Percentiles rank a stretch among this genome's conserved stretches.
Evolutionary conservation across 2,113 vertebrate species (phyloP).

Genomic region (Anarrhichthys ocellatus): DNA sequence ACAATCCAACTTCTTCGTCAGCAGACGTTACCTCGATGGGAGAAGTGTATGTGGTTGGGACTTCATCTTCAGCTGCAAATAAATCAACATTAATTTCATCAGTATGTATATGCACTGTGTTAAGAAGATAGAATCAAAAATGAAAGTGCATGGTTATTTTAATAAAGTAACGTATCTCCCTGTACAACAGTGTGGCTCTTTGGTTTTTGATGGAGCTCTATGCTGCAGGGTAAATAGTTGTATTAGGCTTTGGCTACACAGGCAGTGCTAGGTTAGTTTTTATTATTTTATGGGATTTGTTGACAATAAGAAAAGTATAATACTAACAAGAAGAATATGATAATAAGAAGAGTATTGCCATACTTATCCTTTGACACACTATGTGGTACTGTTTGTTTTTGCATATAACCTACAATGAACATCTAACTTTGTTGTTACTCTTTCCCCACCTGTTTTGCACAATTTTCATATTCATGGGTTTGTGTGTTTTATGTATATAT

Average conservation of each 20-base stretch:
- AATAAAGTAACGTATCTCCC: neutral
- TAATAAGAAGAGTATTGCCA: neutral
- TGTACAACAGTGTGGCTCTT: neutral
- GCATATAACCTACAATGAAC: neutral
- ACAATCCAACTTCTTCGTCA: too few relatives aligned
- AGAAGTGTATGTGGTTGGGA: neutral
- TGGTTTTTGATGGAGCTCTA: neutral
- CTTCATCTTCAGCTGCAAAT: neutral
- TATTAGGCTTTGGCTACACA: neutral
- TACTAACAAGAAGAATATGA: neutral
- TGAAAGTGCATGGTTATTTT: neutral
- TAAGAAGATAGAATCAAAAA: neutral
- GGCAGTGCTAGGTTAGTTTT: neutral
- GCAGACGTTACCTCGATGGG: neutral
- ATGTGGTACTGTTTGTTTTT: conserved; percentile 17
- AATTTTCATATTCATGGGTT: conserved; percentile 37
- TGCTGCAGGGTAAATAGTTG: neutral
- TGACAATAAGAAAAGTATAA: neutral
- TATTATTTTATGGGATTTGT: neutral
- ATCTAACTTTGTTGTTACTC: conserved; percentile 14
- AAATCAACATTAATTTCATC: neutral
- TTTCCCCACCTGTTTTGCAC: conserved; percentile 30
- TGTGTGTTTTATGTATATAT: conserved; percentile 35
- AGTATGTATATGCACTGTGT: neutral
- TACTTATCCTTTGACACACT: neutral